Evolutionary conservation across 2,888 invertebrate genomes (phyloP).

Genomic region (Synanthedon andrenaeformis): DNA sequence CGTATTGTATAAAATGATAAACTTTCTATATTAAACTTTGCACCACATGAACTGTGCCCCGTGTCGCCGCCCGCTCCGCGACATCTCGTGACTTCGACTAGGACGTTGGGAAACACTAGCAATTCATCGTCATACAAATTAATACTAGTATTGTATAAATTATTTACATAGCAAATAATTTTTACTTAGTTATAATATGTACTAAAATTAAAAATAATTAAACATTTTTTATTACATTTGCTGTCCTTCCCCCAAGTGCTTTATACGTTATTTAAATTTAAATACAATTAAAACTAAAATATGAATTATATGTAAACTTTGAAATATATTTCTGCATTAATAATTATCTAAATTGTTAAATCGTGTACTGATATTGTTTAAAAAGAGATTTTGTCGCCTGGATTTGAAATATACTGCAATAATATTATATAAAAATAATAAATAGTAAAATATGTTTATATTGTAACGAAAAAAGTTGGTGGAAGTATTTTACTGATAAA

Average conservation of each 20-base stretch:
- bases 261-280: slow-evolving; percentile 70
- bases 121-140: slow-evolving; percentile 63
- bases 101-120: slow-evolving; percentile 61
- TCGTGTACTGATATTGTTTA: slow-evolving; percentile 46
- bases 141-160: slow-evolving; percentile 68
- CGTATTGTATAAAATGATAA: slow-evolving; percentile 54
- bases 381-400: slow-evolving; percentile 52
- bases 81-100: slow-evolving; percentile 28
- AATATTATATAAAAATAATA: slow-evolving; percentile 7
- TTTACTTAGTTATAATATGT: slow-evolving; percentile 68
- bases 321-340: slow-evolving; percentile 61
- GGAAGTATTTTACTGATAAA: slow-evolving; percentile 13
- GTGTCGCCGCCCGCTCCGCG: slow-evolving; percentile 70
- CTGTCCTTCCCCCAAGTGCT: slow-evolving; percentile 73
- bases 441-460: slow-evolving; percentile 1
- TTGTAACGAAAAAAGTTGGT: slow-evolving; percentile 1
- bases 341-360: slow-evolving; percentile 61
- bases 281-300: slow-evolving; percentile 65
- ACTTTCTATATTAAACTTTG: slow-evolving; percentile 65
- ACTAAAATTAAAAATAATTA: slow-evolving; percentile 57
- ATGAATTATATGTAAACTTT: slow-evolving; percentile 64
- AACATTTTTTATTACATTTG: slow-evolving; percentile 72
- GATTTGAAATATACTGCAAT: slow-evolving; percentile 14
- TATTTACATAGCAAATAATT: slow-evolving; percentile 70
- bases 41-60: slow-evolving; percentile 58